Percentiles rank a stretch among this genome's conserved stretches.
Conservation (phyloP, 2,113 vertebrate genomes). For the Cynopterus brachyotis region DNA sequence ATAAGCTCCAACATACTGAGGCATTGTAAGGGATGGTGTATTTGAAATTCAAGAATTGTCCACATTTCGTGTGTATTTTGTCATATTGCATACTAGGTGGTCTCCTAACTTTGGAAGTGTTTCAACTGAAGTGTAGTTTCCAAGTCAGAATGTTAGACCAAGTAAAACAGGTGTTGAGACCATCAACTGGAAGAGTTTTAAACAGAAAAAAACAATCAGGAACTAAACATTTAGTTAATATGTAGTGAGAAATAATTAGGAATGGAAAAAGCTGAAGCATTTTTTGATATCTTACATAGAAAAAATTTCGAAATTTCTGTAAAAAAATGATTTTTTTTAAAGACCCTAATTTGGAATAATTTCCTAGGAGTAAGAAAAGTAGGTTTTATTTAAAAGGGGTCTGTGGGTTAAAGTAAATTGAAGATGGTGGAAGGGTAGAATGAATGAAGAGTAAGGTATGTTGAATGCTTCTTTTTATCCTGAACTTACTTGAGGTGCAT, state of each 20-base stretch:
- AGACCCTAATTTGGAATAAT: background rate
- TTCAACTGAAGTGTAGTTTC: background rate
- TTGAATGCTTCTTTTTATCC: background rate
- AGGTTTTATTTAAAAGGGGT: background rate
- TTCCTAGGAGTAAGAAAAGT: background rate
- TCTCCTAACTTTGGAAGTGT: background rate
- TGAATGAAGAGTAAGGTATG: background rate
- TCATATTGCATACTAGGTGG: background rate
- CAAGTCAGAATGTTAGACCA: background rate
- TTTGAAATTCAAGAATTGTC: background rate
- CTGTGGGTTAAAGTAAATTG: background rate
- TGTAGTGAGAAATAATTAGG: background rate
- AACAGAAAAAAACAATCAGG: background rate
- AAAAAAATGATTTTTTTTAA: background rate
- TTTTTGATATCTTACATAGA: background rate
- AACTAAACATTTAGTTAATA: background rate
- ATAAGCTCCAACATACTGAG: background rate
- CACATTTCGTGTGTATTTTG: background rate
- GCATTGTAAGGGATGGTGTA: background rate
- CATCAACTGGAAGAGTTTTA: background rate
- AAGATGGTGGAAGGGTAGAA: background rate
- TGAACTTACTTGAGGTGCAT: background rate
- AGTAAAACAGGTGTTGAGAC: background rate
- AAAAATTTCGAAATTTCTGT: background rate
- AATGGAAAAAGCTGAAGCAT: background rate